phyloP scores from a whole-genome alignment of 2,113 vertebrate species.

The Gasterosteus aculeatus region DNA sequence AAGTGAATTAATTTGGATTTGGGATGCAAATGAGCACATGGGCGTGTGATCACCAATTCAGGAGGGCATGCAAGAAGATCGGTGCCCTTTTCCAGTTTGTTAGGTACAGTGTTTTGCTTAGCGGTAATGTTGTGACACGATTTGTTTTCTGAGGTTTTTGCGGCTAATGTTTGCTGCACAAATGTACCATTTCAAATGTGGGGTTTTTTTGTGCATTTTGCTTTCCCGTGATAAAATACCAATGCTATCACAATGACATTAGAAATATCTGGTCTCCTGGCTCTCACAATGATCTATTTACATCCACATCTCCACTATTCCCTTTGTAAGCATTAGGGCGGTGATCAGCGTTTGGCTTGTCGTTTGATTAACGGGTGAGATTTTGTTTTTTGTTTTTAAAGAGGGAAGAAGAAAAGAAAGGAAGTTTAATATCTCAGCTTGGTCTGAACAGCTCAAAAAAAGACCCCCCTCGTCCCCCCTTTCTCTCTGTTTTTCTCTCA shows the following conservation, averaged over 20 bases:
- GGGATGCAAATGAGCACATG: slow-evolving; percentile 98
- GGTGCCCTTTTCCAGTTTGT: slow-evolving; percentile 63
- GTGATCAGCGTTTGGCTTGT: slow-evolving; percentile 88
- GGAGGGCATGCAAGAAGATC: slow-evolving; percentile 82
- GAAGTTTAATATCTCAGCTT: slow-evolving; percentile 99
- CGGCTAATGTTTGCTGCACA: slow-evolving; percentile 5
- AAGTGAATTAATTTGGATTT: slow-evolving; percentile 99
- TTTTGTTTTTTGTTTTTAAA: slow-evolving; percentile 78
- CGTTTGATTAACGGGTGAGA: slow-evolving; percentile 97
- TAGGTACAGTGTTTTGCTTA: slow-evolving; percentile 51
- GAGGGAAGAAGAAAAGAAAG: slow-evolving; percentile 68
- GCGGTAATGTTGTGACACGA: slow-evolving; percentile 42
- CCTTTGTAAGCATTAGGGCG: slow-evolving; percentile 93
- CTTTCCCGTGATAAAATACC: slow-evolving; percentile 52
- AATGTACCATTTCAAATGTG: slow-evolving; percentile 9
- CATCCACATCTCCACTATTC: slow-evolving; percentile 85
- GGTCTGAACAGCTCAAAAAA: slow-evolving; percentile 98
- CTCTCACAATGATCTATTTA: slow-evolving; percentile 84
- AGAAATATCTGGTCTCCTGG: slow-evolving; percentile 45
- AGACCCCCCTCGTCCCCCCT: slow-evolving; percentile 81
- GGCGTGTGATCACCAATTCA: slow-evolving; percentile 91
- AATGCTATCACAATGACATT: slow-evolving; percentile 39
- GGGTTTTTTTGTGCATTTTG: slow-evolving; percentile 7
- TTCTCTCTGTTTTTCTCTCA: slow-evolving; percentile 85
- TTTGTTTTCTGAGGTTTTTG: slow-evolving; percentile 21